These are phyloP conservation scores for Tinea pellionella DNA, from an alignment of 2,888 invertebrate species.

Conservation along the genomic window DNA sequence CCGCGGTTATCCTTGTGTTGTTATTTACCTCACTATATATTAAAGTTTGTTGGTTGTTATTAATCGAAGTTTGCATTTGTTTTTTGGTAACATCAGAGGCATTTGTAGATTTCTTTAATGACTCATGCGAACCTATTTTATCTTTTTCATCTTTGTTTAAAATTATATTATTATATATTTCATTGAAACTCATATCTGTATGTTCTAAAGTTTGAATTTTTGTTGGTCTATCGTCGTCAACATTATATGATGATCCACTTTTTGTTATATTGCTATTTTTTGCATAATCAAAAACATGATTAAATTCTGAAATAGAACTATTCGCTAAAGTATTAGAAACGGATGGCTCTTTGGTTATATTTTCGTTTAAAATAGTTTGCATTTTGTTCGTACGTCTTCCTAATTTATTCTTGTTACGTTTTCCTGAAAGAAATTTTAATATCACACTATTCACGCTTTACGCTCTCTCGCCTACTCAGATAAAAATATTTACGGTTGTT, in stretches of 20 bases:
- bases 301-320: background rate
- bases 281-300: background rate
- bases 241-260: background rate
- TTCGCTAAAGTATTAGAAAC: background rate
- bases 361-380: background rate
- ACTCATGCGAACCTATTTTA: background rate
- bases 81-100: background rate
- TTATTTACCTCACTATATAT: background rate
- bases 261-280: background rate
- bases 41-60: background rate
- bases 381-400: background rate
- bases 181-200: background rate
- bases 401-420: conserved; percentile 20
- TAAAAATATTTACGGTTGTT: background rate
- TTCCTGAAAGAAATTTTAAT: background rate
- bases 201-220: background rate
- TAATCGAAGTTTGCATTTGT: background rate
- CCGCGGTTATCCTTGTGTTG: background rate
- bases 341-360: background rate
- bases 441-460: no score
- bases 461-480: background rate
- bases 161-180: background rate
- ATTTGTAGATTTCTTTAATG: background rate
- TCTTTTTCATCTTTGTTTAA: background rate
- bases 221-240: background rate